Evolutionary conservation across 2,888 invertebrate genomes (phyloP), one percentile per base, ranked within the genome.

Genomic region (Deroplatys truncata): DNA sequence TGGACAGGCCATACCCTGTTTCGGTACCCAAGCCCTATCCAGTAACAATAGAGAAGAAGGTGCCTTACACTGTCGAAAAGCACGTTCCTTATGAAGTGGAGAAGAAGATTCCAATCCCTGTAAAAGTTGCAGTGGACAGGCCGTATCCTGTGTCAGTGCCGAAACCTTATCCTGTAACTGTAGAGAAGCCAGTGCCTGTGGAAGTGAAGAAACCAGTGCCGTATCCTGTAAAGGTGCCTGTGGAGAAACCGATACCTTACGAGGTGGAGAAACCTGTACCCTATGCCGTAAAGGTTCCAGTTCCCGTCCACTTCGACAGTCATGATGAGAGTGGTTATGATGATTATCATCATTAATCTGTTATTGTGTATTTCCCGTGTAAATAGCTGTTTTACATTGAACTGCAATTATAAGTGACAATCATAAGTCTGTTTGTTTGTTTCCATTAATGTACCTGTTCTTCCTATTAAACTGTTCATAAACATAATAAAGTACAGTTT

Each of bases 1-100:
- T 97, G 86, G 97, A 97, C 1, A 96, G 97, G 90, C 97, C 97
- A 2, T 96, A 96, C 93, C 95, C 97, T 0, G 96, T 97, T 1
- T 96, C 96, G 92, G 95, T 97, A 1, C 93, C 95, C 1, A 96
- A 96, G 92, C 96, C 96, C 91, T 96, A 97, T 88, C 96, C 96
- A 91, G 95, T 96, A 86, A 91, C 91, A 86, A 91, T 91, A 35
- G 89, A 90, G 88, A 91, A 90, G 89, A 90, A 88, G 16, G 89
- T 90, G 82, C 90, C 91, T 5, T 89, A 90, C 13, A 96, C 97
- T 0, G 96, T 96, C 88, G 97, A 96, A 92, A 96, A 96, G 94
- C 94, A 91, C 13, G 91, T 91, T 9, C 92, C 92, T 5, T 91
- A 91, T 90, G 91, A 92, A 28, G 92, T 92, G 10, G 92, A 92